Evolutionary conservation across 2,113 vertebrate species (phyloP).

Genomic region (Hassar affinis): DNA sequence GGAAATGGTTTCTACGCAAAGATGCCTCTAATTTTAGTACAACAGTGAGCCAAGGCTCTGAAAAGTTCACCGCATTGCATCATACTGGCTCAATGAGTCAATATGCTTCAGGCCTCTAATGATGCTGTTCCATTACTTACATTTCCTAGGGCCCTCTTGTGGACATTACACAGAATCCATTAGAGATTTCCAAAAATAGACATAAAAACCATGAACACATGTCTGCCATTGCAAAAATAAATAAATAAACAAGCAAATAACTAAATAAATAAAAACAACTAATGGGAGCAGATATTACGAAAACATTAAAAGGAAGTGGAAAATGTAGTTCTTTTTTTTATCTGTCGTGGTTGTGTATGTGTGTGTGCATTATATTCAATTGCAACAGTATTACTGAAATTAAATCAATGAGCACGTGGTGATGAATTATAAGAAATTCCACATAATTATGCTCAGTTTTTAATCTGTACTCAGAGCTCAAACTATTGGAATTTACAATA

Average conservation of each 20-base stretch:
- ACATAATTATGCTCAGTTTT: background rate
- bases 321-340: background rate
- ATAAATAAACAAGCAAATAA: no score
- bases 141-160: constrained; percentile 36
- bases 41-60: background rate
- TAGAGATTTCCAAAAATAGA: constrained; percentile 25
- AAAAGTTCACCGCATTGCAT: constrained; percentile 15
- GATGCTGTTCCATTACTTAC: constrained; percentile 29
- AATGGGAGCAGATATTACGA: background rate
- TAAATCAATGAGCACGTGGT: background rate
- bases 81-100: constrained; percentile 19
- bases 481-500: background rate
- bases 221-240: constrained; percentile 1
- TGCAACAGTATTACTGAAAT: background rate
- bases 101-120: constrained; percentile 29
- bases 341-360: background rate
- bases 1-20: constrained; percentile 21
- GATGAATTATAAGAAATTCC: background rate
- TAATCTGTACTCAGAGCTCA: background rate
- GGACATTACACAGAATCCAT: constrained; percentile 34
- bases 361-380: background rate
- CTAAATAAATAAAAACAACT: background rate
- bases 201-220: background rate
- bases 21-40: constrained; percentile 27
- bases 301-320: background rate